These are phyloP conservation scores for Antheraea pernyi DNA, from an alignment of 1,140 invertebrate genomes.

Conservation along the genomic window DNA sequence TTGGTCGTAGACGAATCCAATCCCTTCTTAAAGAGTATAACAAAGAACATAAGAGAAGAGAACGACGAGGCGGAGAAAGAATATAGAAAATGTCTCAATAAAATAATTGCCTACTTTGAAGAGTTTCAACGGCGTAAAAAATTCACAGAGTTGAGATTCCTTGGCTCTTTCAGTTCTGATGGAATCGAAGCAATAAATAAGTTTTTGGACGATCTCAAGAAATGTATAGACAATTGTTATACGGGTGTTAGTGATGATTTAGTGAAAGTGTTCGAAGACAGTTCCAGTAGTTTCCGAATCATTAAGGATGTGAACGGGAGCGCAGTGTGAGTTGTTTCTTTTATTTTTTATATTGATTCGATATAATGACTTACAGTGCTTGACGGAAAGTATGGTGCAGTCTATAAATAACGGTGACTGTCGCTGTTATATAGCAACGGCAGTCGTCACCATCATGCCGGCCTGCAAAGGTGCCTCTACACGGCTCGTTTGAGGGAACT, in stretches of 20 bases:
- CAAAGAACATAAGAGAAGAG: slow-evolving; percentile 6
- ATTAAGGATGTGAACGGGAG: slow-evolving; percentile 28
- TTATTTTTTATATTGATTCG: neutral
- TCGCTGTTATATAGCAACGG: too few relatives aligned
- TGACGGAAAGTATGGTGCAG: too few relatives aligned
- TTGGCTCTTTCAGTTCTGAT: slow-evolving; percentile 27
- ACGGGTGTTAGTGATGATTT: neutral
- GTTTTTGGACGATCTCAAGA: slow-evolving; percentile 21
- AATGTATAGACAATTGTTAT: neutral
- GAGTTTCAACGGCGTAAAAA: slow-evolving; percentile 26
- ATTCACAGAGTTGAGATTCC: slow-evolving; percentile 34
- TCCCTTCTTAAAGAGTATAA: too few relatives aligned
- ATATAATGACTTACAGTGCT: too few relatives aligned
- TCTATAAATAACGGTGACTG: too few relatives aligned
- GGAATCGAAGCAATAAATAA: slow-evolving; percentile 20
- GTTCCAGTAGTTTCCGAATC: slow-evolving; percentile 10
- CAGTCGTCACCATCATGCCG: too few relatives aligned
- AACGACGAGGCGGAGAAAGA: too few relatives aligned
- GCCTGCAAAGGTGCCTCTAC: too few relatives aligned
- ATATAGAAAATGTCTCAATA: neutral
- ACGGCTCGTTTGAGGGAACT: too few relatives aligned
- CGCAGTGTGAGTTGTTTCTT: slow-evolving; percentile 28
- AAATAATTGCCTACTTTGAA: slow-evolving; percentile 31
- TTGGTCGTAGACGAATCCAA: neutral
- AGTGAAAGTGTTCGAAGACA: neutral